Percentiles rank a stretch among this genome's conserved stretches.
Evolutionary conservation across 1,140 invertebrate genomes (phyloP).

Genomic region (Calephelis virginiensis): DNA sequence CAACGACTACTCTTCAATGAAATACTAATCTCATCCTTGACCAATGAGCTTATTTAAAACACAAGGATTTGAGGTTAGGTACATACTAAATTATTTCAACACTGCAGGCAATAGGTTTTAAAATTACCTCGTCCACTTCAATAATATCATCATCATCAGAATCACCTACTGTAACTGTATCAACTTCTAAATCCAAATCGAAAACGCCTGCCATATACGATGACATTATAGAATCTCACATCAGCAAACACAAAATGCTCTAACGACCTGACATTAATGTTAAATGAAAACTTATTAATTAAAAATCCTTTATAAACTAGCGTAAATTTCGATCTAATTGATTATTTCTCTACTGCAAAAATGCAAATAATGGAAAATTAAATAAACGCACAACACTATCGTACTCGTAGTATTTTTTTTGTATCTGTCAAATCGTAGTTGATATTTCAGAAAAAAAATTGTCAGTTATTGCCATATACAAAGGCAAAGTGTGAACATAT

Average conservation of each 20-base stretch:
- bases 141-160: constrained; percentile 93
- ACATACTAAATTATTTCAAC: constrained; percentile 32
- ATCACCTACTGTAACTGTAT: constrained; percentile 82
- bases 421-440: background rate
- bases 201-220: constrained; percentile 90
- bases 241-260: constrained; percentile 52
- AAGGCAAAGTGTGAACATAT: no score
- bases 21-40: constrained; percentile 44
- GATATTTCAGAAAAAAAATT: no score
- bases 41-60: constrained; percentile 42
- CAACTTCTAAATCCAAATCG: constrained; percentile 91
- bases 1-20: background rate
- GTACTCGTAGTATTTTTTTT: constrained; percentile 13
- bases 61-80: constrained; percentile 57
- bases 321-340: background rate
- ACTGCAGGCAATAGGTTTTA: constrained; percentile 25
- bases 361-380: constrained; percentile 8
- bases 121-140: constrained; percentile 87
- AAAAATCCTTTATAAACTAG: constrained; percentile 20
- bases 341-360: constrained; percentile 3
- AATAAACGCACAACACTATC: constrained; percentile 18
- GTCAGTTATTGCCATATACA: no score
- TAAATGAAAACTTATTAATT: constrained; percentile 17
- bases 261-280: constrained; percentile 30
- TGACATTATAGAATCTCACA: constrained; percentile 77